phyloP scores from a whole-genome alignment of 2,888 invertebrate genomes.

The Crossocerus cetratus region DNA sequence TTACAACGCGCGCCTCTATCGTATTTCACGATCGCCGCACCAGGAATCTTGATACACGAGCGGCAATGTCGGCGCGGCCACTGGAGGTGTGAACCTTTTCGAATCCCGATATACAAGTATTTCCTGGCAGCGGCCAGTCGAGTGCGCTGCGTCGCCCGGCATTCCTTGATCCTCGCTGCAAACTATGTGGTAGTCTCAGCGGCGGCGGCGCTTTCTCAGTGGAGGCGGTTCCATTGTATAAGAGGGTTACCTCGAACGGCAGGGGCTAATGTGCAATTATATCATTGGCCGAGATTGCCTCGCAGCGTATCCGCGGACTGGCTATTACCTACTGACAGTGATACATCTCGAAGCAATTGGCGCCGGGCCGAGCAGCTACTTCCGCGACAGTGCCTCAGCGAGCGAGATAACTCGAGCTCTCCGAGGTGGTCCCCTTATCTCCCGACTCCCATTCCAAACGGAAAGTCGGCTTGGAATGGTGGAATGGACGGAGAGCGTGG shows the following conservation, averaged over 20 bases:
- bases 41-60: slow-evolving; percentile 4
- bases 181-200: too few relatives aligned
- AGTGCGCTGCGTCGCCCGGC: too few relatives aligned
- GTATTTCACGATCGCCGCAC: slow-evolving; percentile 4
- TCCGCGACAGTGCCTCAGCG: too few relatives aligned
- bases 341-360: too few relatives aligned
- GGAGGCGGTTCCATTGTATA: too few relatives aligned
- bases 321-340: too few relatives aligned
- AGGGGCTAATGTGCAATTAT: slow-evolving; percentile 68
- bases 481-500: not conserved
- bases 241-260: too few relatives aligned
- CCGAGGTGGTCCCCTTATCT: too few relatives aligned
- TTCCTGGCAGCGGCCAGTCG: slow-evolving; percentile 20
- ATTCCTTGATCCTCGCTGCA: too few relatives aligned
- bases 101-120: not conserved
- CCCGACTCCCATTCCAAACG: not conserved
- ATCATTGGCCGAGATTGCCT: slow-evolving; percentile 74
- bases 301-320: slow-evolving; percentile 45
- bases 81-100: slow-evolving; percentile 1
- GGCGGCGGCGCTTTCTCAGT: too few relatives aligned
- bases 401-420: too few relatives aligned
- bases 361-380: too few relatives aligned
- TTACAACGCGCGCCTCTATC: not conserved
- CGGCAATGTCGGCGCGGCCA: not conserved
- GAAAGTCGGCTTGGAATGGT: not conserved